Base-by-base conservation (phyloP, 1,140 invertebrate genomes). In the Saxidomus purpurata region DNA sequence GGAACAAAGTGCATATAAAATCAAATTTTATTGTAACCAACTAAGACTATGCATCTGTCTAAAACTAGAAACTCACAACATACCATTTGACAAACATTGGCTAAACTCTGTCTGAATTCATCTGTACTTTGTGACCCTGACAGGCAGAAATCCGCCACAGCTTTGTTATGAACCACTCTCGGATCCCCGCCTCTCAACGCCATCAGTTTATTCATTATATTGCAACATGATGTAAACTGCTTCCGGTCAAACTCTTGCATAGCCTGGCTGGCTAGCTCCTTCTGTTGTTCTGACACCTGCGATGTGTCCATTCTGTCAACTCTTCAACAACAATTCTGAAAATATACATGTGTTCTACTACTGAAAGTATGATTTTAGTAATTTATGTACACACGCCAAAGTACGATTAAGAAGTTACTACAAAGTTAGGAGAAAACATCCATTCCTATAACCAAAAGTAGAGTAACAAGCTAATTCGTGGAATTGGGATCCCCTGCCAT, bases 101-200 rank as follows among this genome's bases (percentile, higher is more conserved):
- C 96, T 22, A 98, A 95, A 85, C 96, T 96, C 93, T 97, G 97
- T 87, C 97, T 97, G 91, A 98, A 97, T 47, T 97, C 96, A 43
- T 97, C 97, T n/a, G 97, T 97, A 90, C 98, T 97, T 85, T 97
- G 97, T 83, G 97, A 96, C 36, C 97, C 97, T 90, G 96, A 97
- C 90, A 97, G 97, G 93, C 97, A 97, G 95, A 97, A 98, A 85
- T 98, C 97, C 0, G 96, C 97, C 0, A 98, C 97, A 13, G 97
- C 96, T 94, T 97, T 97, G 93, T 98, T 98, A 90, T 98, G 97
- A 0, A 96, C 94, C 25, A 98, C 97, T 94, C 98, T 98, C 0
- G 97, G 95, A 94, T 98, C 97, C 59, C 96, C 96, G 0, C 97
- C 96, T 43, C 97, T 96, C 25, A 96, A 94, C 1, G 94, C 92